Evolutionary conservation across 1,140 invertebrate genomes (phyloP).

Genomic region (Atta texana): DNA sequence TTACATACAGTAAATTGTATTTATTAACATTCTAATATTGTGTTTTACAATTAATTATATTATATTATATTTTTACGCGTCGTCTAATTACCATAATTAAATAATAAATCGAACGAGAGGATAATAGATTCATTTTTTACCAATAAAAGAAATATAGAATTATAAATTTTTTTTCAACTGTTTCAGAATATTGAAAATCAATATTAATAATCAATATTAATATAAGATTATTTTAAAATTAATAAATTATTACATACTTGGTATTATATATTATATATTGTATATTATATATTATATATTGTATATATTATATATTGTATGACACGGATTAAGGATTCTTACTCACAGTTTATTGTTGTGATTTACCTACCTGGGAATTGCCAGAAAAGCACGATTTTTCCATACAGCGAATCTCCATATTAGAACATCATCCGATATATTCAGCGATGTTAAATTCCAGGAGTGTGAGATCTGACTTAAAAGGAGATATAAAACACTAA

Average conservation of each 20-base stretch:
- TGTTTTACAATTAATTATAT: background rate
- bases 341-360: background rate
- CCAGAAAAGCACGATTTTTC: slow-evolving; percentile 74
- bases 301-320: background rate
- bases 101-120: background rate
- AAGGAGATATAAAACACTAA: background rate
- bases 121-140: background rate
- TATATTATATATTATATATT: no score
- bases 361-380: slow-evolving; percentile 71
- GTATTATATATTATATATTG: background rate
- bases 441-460: slow-evolving; percentile 68
- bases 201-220: background rate
- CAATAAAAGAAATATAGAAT: background rate
- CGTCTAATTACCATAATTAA: background rate
- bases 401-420: slow-evolving; percentile 74
- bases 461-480: slow-evolving; percentile 3
- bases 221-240: background rate
- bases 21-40: background rate
- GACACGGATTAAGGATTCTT: background rate
- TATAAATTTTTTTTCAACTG: background rate
- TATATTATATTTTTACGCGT: background rate
- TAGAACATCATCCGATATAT: slow-evolving; percentile 65
- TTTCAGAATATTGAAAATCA: background rate
- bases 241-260: background rate
- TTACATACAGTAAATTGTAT: background rate